A percentile compares a stretch with the other conserved stretches of the same genome.
Evolutionary conservation across 2,113 vertebrate genomes (phyloP).

Genomic region (Tapirus terrestris): DNA sequence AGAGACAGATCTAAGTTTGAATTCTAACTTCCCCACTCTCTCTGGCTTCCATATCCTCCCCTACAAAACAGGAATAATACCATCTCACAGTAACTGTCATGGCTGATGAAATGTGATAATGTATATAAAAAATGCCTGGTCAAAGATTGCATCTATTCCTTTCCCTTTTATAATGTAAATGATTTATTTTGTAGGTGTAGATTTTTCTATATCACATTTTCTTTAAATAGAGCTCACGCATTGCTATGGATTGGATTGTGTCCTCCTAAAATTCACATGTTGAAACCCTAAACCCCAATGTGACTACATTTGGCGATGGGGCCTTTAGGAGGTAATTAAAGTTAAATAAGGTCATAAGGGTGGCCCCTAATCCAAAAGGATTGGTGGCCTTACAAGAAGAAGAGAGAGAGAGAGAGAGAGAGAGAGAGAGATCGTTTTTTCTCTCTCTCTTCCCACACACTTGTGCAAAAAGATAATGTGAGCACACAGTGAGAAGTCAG

Average conservation of each 20-base stretch:
- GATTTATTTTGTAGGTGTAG: not conserved
- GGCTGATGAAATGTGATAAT: not conserved
- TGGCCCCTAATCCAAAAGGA: not conserved
- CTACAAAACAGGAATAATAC: not conserved
- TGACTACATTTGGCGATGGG: not conserved
- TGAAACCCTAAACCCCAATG: not conserved
- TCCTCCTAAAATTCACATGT: not conserved
- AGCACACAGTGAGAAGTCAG: not conserved
- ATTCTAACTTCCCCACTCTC: not conserved
- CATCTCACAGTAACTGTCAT: not conserved
- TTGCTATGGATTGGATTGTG: not conserved
- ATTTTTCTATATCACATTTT: not conserved
- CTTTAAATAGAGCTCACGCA: not conserved
- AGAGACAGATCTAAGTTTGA: not conserved
- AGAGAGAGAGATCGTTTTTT: not conserved
- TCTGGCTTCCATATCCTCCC: not conserved
- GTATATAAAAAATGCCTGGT: not conserved
- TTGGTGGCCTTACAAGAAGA: not conserved
- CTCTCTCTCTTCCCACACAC: not conserved
- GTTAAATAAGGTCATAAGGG: not conserved
- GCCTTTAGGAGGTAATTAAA: not conserved
- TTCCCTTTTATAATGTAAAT: constrained; percentile 1
- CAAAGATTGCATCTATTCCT: constrained; percentile 2
- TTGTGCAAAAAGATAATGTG: not conserved
- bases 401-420: not conserved